Evolutionary conservation across 2,113 vertebrate species (phyloP), one percentile per base, ranked within the genome.

Genomic region (Macrotus californicus): DNA sequence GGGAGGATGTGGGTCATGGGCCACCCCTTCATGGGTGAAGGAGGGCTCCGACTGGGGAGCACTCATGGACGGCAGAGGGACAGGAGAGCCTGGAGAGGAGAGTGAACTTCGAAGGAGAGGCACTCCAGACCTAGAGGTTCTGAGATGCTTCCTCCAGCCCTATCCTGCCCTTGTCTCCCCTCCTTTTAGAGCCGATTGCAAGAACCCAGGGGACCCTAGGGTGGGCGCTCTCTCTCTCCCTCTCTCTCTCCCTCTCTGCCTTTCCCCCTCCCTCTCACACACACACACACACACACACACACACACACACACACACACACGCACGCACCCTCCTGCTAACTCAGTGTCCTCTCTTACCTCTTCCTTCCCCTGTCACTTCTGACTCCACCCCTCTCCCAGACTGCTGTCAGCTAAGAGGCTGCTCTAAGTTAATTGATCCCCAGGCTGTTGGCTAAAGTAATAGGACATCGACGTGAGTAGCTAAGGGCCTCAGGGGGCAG

Each of bases 391-490:
- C 31, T 89, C 52, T 90, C 76, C 72, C 67, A 70, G 94, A 66
- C 61, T 80, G 56, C 94, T 19, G 52, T 95, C 87, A 82, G 95
- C 94, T 95, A 89, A 96, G 94, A 93, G 94, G 96, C 95, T 95
- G 46, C 96, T 91, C 73, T 19, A 54, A 94, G 85, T 94, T 96
- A 96, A 97, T 97, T 96, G 97, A 96, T 96, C 96, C 96, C 64
- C 18, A 2, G 80, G 83, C 97, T 93, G 75, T 87, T 94, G 93
- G 96, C 96, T 97, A 97, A 97, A 97, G 97, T 97, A 96, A 97
- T 95, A 97, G 94, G 75, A 92, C 96, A 96, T 95, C 97, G 95
- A 94, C 97, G 89, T 96, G 79, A 96, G 96, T 97, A 93, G 94
- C 88, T 86, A 67, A 94, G 92, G 93, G 93, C 80, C 96, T 95